phyloP scores from a whole-genome alignment of 1,140 invertebrate genomes.

The Drosophila repletoides region DNA sequence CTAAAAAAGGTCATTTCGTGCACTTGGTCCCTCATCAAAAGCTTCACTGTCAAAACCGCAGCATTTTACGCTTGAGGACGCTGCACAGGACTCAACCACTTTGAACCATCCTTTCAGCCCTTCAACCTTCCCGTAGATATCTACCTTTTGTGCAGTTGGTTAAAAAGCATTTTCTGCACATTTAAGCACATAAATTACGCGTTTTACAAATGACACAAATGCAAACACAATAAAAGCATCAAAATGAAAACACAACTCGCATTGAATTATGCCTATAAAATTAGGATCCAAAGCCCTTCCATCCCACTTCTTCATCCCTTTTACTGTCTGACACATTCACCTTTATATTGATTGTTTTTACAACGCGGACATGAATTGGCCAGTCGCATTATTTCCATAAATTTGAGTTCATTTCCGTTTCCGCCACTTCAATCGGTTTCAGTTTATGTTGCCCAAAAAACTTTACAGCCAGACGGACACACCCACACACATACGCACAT shows the following conservation, averaged over 20 bases:
- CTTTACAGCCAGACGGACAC: constrained; percentile 13
- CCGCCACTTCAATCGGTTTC: constrained; percentile 64
- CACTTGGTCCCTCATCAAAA: constrained; percentile 40
- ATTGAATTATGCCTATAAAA: constrained; percentile 66
- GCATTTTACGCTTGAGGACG: constrained; percentile 23
- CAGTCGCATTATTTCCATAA: constrained; percentile 70
- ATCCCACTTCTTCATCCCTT: not conserved
- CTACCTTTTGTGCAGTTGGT: constrained; percentile 55
- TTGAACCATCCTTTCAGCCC: not conserved
- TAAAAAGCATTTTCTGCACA: constrained; percentile 75
- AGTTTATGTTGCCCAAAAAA: constrained; percentile 19
- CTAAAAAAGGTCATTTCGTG: constrained; percentile 37
- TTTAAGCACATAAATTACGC: constrained; percentile 76
- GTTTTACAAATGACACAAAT: constrained; percentile 38
- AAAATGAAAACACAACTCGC: constrained; percentile 47
- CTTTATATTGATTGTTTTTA: constrained; percentile 47
- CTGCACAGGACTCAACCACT: not conserved
- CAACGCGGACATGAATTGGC: constrained; percentile 10
- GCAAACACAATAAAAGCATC: constrained; percentile 69
- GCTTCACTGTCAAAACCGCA: constrained; percentile 26
- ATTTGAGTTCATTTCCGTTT: constrained; percentile 74
- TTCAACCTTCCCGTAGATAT: too few species aligned
- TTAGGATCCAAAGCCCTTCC: constrained; percentile 31
- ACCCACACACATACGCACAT: constrained; percentile 2
- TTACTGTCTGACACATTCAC: constrained; percentile 13